Evolutionary conservation across 2,888 invertebrate species (phyloP).

Genomic region (Aradus depressus): DNA sequence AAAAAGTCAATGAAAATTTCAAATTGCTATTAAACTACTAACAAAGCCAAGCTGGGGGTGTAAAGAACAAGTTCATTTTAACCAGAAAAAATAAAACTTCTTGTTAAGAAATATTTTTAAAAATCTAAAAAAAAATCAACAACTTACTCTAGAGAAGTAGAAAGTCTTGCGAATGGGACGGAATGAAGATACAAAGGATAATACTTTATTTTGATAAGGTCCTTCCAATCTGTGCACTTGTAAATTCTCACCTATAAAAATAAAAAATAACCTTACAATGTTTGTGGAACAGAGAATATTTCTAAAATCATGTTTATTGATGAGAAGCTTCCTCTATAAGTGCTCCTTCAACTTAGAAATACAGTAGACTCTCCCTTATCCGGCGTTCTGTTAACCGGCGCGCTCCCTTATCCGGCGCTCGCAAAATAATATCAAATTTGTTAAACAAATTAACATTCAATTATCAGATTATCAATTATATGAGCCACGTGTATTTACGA

Average conservation of each 20-base stretch:
- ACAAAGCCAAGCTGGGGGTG: too few species aligned
- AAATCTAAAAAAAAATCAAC: conserved; percentile 11
- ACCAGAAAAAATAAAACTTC: background rate
- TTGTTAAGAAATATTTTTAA: background rate
- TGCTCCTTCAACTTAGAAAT: background rate
- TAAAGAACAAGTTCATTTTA: background rate
- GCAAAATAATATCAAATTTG: too few species aligned
- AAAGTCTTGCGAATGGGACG: conserved; percentile 72
- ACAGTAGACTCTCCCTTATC: too few species aligned
- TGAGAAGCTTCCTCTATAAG: conserved; percentile 2
- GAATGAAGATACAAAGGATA: conserved; percentile 80
- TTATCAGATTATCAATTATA: too few species aligned
- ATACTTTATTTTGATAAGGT: conserved; percentile 70
- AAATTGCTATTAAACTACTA: too few species aligned
- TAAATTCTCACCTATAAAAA: conserved; percentile 48
- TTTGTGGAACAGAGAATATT: background rate
- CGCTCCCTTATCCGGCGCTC: too few species aligned
- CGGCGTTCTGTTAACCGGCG: too few species aligned
- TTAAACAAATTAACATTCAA: too few species aligned
- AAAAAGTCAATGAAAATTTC: too few species aligned
- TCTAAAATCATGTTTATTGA: background rate
- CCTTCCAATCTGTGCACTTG: conserved; percentile 60
- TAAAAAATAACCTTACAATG: background rate
- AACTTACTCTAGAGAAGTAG: conserved; percentile 76
- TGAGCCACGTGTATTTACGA: too few species aligned